phyloP scores from a whole-genome alignment of 2,113 vertebrate genomes.

The Elephas maximus region DNA sequence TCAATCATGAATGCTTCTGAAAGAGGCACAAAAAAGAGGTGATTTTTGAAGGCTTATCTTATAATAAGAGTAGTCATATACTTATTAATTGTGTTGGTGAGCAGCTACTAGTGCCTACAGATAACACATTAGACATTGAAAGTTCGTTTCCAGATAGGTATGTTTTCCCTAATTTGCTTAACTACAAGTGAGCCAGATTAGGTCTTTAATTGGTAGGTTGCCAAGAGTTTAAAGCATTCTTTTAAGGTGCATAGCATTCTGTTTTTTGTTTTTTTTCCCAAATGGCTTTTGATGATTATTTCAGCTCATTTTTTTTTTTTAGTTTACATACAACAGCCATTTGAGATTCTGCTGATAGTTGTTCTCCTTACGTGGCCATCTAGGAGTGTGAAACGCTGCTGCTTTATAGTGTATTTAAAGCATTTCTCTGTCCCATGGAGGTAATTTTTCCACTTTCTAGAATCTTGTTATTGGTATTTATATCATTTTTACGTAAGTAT shows the following conservation, averaged over 20 bases:
- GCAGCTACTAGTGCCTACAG: not conserved
- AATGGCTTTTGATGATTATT: not conserved
- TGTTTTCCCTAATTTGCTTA: conserved; percentile 11
- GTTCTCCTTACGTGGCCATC: not conserved
- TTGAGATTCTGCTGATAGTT: not conserved
- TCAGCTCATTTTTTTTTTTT: not conserved
- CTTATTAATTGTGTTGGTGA: not conserved
- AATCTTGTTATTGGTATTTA: conserved; percentile 33
- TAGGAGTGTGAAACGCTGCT: not conserved
- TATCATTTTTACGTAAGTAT: not conserved
- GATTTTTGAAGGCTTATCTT: not conserved
- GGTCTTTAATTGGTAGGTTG: not conserved
- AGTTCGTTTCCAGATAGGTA: not conserved
- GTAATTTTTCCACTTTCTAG: not conserved
- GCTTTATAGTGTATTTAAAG: not conserved
- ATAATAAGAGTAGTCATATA: not conserved
- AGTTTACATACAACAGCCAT: not conserved
- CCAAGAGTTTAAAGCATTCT: not conserved
- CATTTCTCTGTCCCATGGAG: not conserved
- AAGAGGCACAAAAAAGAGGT: not conserved
- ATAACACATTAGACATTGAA: not conserved
- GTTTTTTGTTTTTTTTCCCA: not conserved
- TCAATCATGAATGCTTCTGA: not conserved
- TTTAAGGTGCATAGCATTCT: not conserved
- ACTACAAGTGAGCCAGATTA: not conserved